Percentiles rank a stretch among this genome's conserved stretches.
These are phyloP conservation scores for Heliconius ethilla DNA, from an alignment of 2,888 invertebrate species.

Conservation along the genomic window DNA sequence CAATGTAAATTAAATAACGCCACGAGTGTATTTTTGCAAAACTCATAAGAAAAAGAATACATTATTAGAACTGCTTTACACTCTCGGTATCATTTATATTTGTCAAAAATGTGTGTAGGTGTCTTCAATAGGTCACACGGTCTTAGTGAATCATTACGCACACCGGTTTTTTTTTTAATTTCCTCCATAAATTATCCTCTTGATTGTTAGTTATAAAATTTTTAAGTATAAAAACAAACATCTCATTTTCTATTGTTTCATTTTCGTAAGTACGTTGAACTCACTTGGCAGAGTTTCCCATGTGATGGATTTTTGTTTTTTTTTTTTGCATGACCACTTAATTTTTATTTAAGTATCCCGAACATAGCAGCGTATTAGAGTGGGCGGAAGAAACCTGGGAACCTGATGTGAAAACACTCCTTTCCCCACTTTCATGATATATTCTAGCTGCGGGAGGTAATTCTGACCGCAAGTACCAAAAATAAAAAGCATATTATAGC, in stretches of 20 bases:
- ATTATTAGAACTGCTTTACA: background rate
- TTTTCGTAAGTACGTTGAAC: conserved; percentile 27
- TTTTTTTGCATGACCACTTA: conserved; percentile 14
- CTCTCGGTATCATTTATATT: background rate
- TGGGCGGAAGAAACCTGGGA: no score
- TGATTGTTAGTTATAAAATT: conserved; percentile 12
- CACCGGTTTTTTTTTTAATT: conserved; percentile 15
- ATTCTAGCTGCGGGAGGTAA: no score
- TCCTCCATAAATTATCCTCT: conserved; percentile 16
- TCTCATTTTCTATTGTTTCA: conserved; percentile 24
- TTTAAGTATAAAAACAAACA: conserved; percentile 5
- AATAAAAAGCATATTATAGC: no score
- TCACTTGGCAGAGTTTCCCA: conserved; percentile 27
- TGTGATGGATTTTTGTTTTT: conserved; percentile 11
- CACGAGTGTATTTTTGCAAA: background rate
- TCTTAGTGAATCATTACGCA: conserved; percentile 11
- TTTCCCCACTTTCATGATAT: background rate
- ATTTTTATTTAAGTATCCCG: conserved; percentile 17
- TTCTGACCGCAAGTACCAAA: no score
- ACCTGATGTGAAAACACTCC: background rate
- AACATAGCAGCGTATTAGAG: no score
- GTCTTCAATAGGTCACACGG: conserved; percentile 8
- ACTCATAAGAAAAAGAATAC: background rate
- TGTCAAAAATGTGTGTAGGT: conserved; percentile 18
- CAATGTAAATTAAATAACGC: background rate